phyloP scores from a whole-genome alignment of 2,113 vertebrate genomes.

The Anhinga rufa region DNA sequence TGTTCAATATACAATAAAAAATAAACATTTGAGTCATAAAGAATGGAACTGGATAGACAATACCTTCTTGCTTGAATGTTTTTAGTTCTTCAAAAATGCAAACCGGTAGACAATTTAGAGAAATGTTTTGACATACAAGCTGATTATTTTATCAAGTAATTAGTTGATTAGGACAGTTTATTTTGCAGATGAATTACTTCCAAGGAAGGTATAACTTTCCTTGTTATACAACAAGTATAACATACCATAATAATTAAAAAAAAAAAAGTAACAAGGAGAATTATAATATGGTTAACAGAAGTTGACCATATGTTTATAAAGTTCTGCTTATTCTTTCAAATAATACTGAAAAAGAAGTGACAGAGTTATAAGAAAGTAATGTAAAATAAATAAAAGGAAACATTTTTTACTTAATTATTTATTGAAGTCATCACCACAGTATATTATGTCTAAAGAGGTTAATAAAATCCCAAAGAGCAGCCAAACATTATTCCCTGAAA shows the following conservation, averaged over 20 bases:
- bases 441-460: neutral
- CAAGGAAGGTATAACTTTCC: neutral
- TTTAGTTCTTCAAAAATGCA: neutral
- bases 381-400: neutral
- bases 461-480: neutral
- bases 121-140: neutral
- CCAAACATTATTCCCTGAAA: neutral
- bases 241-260: too few species aligned
- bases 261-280: neutral
- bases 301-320: neutral
- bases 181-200: neutral
- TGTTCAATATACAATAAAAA: neutral
- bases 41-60: neutral
- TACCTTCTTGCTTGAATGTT: neutral
- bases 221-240: too few species aligned
- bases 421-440: neutral
- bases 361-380: neutral
- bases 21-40: neutral
- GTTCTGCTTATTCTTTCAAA: neutral
- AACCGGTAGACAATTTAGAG: neutral
- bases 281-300: neutral
- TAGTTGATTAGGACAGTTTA: neutral
- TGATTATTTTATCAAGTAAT: neutral
- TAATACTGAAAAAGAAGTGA: neutral
- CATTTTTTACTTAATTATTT: neutral